phyloP scores from a whole-genome alignment of 2,797 vertebrate species.

The Halcyon smyrnensis region DNA sequence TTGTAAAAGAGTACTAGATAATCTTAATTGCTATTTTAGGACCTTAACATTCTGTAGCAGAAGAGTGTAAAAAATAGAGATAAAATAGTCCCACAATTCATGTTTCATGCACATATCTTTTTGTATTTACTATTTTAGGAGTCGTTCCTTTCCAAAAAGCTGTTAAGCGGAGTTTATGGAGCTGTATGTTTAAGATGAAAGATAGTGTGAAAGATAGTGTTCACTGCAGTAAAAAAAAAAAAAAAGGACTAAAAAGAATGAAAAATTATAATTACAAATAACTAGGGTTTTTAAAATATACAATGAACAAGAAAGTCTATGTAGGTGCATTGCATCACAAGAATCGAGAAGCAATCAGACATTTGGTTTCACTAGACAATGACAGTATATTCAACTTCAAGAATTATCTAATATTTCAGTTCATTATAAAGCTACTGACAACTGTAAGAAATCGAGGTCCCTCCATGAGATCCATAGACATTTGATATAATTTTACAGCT shows the following conservation, averaged over 20 bases:
- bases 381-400: neutral
- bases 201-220: neutral
- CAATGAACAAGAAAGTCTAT: neutral
- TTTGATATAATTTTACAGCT: neutral
- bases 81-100: neutral
- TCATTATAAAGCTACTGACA: neutral
- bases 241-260: neutral
- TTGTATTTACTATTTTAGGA: neutral
- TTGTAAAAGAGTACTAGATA: neutral
- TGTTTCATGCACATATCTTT: neutral
- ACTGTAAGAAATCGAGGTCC: neutral
- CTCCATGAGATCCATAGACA: neutral
- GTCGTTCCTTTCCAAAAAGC: neutral
- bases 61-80: neutral
- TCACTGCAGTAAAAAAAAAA: neutral
- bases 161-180: neutral
- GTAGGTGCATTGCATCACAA: neutral
- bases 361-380: neutral
- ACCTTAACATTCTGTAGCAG: neutral
- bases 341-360: neutral
- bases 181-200: neutral
- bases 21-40: neutral
- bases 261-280: neutral
- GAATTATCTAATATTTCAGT: neutral
- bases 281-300: neutral